Evolutionary conservation across 1,140 invertebrate species (phyloP).

Genomic region (Lasioglossum baleicum): DNA sequence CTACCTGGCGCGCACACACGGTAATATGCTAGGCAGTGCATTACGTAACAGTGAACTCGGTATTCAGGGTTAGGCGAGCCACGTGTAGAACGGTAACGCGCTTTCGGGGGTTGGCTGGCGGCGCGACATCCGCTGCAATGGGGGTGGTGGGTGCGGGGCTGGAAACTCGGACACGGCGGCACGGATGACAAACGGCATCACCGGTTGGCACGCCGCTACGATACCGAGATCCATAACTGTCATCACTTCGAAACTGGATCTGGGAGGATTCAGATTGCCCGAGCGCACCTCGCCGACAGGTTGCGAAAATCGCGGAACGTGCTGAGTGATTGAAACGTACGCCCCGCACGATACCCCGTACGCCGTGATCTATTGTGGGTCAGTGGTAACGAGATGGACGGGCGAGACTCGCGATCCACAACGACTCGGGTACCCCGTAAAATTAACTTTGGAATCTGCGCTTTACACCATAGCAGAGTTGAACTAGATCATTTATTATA

Average conservation of each 20-base stretch:
- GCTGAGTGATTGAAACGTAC: conserved; percentile 58
- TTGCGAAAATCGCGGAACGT: conserved; percentile 58
- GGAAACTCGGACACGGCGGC: conserved; percentile 13
- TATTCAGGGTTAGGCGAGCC: conserved; percentile 44
- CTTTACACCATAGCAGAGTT: no score
- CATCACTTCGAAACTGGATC: conserved; percentile 73
- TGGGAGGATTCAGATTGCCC: conserved; percentile 64
- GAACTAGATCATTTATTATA: no score
- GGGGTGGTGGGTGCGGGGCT: conserved; percentile 4
- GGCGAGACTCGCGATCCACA: background rate
- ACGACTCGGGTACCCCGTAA: no score
- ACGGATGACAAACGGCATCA: conserved; percentile 69
- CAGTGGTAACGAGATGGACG: conserved; percentile 28
- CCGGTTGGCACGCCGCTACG: conserved; percentile 61
- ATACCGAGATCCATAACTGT: conserved; percentile 74
- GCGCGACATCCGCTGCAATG: conserved; percentile 15
- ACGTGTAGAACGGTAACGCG: conserved; percentile 50
- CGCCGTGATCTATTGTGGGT: conserved; percentile 36
- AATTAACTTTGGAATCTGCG: no score
- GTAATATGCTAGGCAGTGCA: conserved; percentile 66
- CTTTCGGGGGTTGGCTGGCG: conserved; percentile 41
- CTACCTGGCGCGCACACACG: conserved; percentile 41
- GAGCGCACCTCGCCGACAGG: conserved; percentile 56
- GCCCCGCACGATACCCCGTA: conserved; percentile 21
- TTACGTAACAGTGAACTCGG: conserved; percentile 67